These are phyloP conservation scores for Torymus tubicola DNA, from an alignment of 2,888 invertebrate genomes.

Conservation along the genomic window DNA sequence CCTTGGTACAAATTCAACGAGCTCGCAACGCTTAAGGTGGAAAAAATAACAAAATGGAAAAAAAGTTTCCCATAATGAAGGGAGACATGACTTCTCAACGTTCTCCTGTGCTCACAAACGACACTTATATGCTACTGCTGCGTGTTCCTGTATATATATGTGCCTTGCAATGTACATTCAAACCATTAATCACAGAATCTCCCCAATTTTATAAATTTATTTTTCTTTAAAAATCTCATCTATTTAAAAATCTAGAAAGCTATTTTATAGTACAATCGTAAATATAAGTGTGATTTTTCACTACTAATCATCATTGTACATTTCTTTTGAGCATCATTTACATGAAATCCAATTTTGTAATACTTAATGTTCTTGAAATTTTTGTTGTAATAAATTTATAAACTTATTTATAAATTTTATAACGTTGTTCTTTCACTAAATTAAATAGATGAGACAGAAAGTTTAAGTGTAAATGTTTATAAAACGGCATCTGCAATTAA, in stretches of 20 bases:
- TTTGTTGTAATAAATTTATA: too few relatives aligned
- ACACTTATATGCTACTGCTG: constrained; percentile 35
- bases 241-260: constrained; percentile 22
- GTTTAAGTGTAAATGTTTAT: constrained; percentile 6
- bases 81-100: background rate
- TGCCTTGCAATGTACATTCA: constrained; percentile 31
- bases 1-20: constrained; percentile 21
- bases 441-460: background rate
- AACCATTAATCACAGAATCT: constrained; percentile 35
- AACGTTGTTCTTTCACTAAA: background rate
- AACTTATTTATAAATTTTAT: background rate
- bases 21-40: constrained; percentile 10
- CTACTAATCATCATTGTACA: too few relatives aligned
- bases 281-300: too few relatives aligned
- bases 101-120: constrained; percentile 20
- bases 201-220: constrained; percentile 3
- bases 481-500: constrained; percentile 33
- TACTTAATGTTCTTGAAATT: too few relatives aligned
- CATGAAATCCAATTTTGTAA: too few relatives aligned
- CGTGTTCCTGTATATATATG: constrained; percentile 11
- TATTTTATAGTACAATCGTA: background rate
- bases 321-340: too few relatives aligned
- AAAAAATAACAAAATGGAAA: constrained; percentile 23
- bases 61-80: background rate
- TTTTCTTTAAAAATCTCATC: background rate